Conservation (phyloP, 2,888 invertebrate genomes). For the Atrina japonica region DNA sequence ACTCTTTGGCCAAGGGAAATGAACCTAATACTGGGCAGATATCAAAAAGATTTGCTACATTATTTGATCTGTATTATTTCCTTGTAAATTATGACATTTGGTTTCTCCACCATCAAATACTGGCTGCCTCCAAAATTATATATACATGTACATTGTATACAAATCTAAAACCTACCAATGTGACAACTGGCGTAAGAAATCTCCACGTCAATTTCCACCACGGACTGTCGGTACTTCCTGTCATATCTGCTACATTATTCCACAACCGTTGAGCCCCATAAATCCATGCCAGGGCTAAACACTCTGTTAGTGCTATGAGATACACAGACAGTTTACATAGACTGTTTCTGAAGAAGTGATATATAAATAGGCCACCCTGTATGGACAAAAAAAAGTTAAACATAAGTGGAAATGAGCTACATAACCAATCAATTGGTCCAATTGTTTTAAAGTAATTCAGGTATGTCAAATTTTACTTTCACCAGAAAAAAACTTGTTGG, state of each 20-base stretch:
- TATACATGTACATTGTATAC: too few species aligned
- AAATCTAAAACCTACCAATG: slow-evolving; percentile 53
- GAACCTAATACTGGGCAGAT: too few species aligned
- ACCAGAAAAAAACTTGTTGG: too few species aligned
- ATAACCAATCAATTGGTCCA: background rate
- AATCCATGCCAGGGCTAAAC: slow-evolving; percentile 67
- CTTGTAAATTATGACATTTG: background rate
- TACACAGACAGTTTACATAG: slow-evolving; percentile 59
- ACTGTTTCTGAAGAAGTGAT: slow-evolving; percentile 57
- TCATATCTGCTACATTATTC: slow-evolving; percentile 71
- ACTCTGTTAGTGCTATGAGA: slow-evolving; percentile 59
- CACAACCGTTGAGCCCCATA: slow-evolving; percentile 69
- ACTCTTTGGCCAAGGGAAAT: too few species aligned
- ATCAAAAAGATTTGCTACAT: too few species aligned
- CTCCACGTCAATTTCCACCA: slow-evolving; percentile 73
- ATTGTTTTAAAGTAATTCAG: too few species aligned
- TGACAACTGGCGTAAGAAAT: slow-evolving; percentile 61
- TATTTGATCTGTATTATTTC: too few species aligned
- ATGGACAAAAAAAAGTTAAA: slow-evolving; percentile 20
- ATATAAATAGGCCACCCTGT: slow-evolving; percentile 67
- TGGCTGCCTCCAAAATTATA: too few species aligned
- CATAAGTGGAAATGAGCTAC: background rate
- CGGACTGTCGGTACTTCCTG: slow-evolving; percentile 67
- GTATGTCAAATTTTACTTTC: background rate
- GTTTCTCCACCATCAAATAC: background rate